Evolutionary conservation across 2,113 vertebrate genomes (phyloP), one percentile per base, ranked within the genome.

Genomic region (Arizona elegans): DNA sequence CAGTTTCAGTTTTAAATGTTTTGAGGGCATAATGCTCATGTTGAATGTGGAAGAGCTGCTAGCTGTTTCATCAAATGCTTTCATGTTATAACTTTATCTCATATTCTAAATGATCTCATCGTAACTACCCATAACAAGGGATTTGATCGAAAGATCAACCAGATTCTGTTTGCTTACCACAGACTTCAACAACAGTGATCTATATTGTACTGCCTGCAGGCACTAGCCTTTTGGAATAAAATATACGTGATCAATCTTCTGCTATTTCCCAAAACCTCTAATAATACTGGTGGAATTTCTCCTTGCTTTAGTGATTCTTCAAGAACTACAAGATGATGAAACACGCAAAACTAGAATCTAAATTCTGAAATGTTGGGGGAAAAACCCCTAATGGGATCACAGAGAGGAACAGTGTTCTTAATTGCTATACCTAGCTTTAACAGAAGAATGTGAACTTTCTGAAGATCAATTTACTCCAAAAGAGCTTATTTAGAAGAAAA

Each of bases 211-310:
- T 53, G 17, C 62, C 50, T 90, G 9, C 50, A 38, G 50, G 15
- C 90, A 75, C 19, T 33, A 52, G 19, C 50, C 15, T 24, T 90
- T 70, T 70, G 29, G 50, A 52, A n/a, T 75, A 75, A 75, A 70
- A 53, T 53, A 21, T 65, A 52, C 24, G 19, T 13, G 9, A 89
- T 90, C 38, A 54, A 75, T 75, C 29, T 53, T 17, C 90, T 75
- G 50, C 90, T 53, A 54, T 75, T 90, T 90, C 62, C 90, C 90
- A 90, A 50, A 90, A 90, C 15, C n/a, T 75, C 50, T 54, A 75
- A 75, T 90, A 75, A 90, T 54, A 12, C 62, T 75, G 62, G 54
- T 23, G 90, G 47, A 38, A 52, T 33, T 75, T 90, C 6, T 75
- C 2, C 19, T 38, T 50, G 29, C 62, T 50, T 75, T 90, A 75